Conservation (phyloP, 2,888 invertebrate species). For the Kuschelorhynchus macadamiae region DNA sequence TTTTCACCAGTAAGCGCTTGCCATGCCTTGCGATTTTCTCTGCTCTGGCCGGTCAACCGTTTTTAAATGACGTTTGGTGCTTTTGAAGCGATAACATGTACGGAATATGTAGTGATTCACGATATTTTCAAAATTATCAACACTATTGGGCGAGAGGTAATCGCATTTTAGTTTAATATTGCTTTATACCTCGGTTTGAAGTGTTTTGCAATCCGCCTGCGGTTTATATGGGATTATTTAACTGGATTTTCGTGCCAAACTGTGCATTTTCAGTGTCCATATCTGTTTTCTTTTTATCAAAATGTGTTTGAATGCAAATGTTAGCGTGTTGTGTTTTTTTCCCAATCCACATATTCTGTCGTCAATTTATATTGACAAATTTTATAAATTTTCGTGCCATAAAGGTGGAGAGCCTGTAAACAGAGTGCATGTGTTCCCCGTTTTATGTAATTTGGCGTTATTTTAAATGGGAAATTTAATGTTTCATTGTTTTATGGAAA, state of each 20-base stretch:
- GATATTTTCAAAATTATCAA: constrained; percentile 9
- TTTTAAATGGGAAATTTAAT: too few species aligned
- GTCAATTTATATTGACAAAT: too few species aligned
- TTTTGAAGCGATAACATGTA: constrained; percentile 37
- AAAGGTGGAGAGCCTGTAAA: too few species aligned
- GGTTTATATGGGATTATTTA: constrained; percentile 5
- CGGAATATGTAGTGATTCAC: constrained; percentile 29
- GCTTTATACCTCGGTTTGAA: constrained; percentile 2
- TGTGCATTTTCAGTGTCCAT: too few species aligned
- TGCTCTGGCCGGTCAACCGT: constrained; percentile 15
- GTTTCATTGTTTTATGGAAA: too few species aligned
- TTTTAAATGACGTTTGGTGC: constrained; percentile 31
- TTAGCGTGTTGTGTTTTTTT: too few species aligned
- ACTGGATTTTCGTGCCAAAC: background rate
- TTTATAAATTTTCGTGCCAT: too few species aligned
- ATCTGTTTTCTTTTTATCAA: too few species aligned
- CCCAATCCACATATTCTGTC: too few species aligned
- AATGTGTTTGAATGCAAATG: too few species aligned
- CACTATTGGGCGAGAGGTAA: constrained; percentile 29
- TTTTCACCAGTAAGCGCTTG: constrained; percentile 37
- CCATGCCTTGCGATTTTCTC: constrained; percentile 37
- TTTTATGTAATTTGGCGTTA: too few species aligned
- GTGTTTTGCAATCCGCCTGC: constrained; percentile 1
- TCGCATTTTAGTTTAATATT: constrained; percentile 4
- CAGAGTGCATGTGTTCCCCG: too few species aligned